Conservation (phyloP, 2,888 invertebrate genomes). For the Temnothorax ravouxi region DNA sequence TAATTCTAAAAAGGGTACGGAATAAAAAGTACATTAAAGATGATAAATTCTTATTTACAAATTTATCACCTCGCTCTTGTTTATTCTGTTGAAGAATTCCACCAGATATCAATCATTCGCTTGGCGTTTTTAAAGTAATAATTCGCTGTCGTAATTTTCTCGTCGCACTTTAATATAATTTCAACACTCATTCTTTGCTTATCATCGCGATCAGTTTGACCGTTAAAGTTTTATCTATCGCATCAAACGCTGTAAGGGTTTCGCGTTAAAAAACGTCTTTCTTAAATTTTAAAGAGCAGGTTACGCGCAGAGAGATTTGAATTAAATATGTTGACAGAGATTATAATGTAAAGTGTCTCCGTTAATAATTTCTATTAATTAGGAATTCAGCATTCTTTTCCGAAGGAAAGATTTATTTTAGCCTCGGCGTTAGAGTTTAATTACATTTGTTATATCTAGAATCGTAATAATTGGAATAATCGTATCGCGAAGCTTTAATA, state of each 20-base stretch:
- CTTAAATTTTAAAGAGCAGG: not conserved
- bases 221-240: not conserved
- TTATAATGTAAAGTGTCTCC: not conserved
- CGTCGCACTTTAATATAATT: not conserved
- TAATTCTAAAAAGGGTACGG: not conserved
- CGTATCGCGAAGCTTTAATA: not conserved
- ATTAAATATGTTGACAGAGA: conserved; percentile 2
- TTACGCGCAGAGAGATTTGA: not conserved
- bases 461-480: not conserved
- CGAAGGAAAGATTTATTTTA: not conserved
- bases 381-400: not conserved
- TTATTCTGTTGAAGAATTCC: not conserved
- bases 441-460: conserved; percentile 2
- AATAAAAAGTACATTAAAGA: conserved; percentile 26
- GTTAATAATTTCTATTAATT: conserved; percentile 18
- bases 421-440: not conserved
- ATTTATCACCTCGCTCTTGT: not conserved
- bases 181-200: not conserved
- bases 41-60: not conserved
- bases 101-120: not conserved
- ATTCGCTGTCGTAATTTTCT: not conserved
- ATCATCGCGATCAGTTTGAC: not conserved
- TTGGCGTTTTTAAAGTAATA: not conserved
- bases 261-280: not conserved
- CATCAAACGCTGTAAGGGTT: not conserved